These are phyloP conservation scores for Vidua macroura DNA, from an alignment of 2,113 vertebrate genomes.

Conservation along the genomic window DNA sequence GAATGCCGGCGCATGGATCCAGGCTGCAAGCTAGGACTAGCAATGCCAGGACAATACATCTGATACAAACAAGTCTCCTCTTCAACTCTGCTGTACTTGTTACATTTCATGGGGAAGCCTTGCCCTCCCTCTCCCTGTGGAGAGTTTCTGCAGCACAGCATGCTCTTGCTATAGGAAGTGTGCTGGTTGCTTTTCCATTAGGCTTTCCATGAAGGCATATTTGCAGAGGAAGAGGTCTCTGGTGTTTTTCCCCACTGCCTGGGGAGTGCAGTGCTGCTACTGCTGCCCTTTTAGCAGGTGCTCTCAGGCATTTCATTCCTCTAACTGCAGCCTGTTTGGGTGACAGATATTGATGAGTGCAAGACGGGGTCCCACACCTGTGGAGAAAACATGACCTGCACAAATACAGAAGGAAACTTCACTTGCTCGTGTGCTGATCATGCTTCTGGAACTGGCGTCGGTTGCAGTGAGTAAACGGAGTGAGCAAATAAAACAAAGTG, in stretches of 20 bases:
- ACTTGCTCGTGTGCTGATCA: slow-evolving; percentile 66
- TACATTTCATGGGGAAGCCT: not conserved
- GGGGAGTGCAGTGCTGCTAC: not conserved
- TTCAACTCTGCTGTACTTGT: not conserved
- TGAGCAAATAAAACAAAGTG: not conserved
- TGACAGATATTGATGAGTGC: slow-evolving; percentile 83
- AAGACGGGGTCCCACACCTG: slow-evolving; percentile 69
- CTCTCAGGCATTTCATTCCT: slow-evolving; percentile 32
- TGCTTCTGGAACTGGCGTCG: slow-evolving; percentile 43
- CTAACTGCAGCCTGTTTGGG: slow-evolving; percentile 59
- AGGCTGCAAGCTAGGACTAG: not conserved
- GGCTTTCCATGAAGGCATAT: not conserved
- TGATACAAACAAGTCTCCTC: not conserved
- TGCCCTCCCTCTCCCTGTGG: not conserved
- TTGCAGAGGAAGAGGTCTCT: not conserved
- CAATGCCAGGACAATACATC: not conserved
- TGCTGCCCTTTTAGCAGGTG: not conserved
- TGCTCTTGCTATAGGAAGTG: not conserved
- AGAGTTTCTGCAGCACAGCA: not conserved
- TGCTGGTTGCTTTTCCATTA: not conserved
- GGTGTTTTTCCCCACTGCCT: not conserved
- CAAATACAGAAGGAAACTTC: slow-evolving; percentile 75
- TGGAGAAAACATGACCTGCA: slow-evolving; percentile 71
- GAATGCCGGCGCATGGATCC: not conserved
- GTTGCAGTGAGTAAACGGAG: slow-evolving; percentile 70